A percentile compares a stretch with the other conserved stretches of the same genome.
These are phyloP conservation scores for Mustela nigripes DNA, from an alignment of 2,113 vertebrate genomes.

Conservation along the genomic window DNA sequence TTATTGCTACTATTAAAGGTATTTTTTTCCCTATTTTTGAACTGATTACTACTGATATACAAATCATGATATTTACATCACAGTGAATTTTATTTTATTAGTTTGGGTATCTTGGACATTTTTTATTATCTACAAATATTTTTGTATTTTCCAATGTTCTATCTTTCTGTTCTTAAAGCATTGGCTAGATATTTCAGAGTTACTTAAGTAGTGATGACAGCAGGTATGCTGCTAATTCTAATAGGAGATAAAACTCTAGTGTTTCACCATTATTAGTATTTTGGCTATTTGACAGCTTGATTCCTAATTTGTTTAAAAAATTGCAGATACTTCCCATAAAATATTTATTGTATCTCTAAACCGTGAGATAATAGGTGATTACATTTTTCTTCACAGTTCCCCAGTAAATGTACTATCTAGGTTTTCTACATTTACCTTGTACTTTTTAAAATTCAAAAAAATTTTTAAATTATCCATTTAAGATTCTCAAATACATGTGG, in stretches of 20 bases:
- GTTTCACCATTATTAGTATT: conserved; percentile 6
- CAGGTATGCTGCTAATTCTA: background rate
- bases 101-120: background rate
- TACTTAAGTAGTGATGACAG: background rate
- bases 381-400: conserved; percentile 50
- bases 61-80: background rate
- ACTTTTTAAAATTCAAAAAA: background rate
- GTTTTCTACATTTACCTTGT: conserved; percentile 1
- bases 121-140: conserved; percentile 26
- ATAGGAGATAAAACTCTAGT: background rate
- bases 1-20: background rate
- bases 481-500: background rate
- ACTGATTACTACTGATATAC: background rate
- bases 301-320: conserved; percentile 2
- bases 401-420: background rate
- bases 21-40: background rate
- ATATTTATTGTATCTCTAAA: background rate
- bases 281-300: background rate
- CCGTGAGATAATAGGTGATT: background rate
- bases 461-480: background rate
- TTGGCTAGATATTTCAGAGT: background rate
- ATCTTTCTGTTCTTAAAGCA: background rate
- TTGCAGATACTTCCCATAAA: background rate
- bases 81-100: background rate
- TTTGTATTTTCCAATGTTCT: background rate